Percentiles rank a stretch among this genome's conserved stretches.
These are phyloP conservation scores for Corythaixoides concolor DNA, from an alignment of 2,113 vertebrate species.

Conservation along the genomic window DNA sequence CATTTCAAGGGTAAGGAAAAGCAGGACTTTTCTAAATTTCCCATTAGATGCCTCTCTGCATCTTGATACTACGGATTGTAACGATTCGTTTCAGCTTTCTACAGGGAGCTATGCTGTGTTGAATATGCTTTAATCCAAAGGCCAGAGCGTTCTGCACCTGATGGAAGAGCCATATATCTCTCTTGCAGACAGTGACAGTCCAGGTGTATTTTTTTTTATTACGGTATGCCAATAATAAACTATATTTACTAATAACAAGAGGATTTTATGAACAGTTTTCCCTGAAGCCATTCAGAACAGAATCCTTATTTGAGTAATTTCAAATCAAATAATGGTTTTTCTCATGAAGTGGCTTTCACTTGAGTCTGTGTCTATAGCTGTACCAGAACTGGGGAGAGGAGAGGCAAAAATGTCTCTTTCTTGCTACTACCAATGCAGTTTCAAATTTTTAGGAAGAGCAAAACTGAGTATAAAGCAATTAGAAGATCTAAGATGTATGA, in stretches of 20 bases:
- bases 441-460: neutral
- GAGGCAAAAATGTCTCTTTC: neutral
- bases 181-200: neutral
- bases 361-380: neutral
- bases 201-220: neutral
- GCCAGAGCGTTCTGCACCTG: neutral
- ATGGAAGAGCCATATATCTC: neutral
- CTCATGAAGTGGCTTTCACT: neutral
- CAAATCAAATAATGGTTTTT: neutral
- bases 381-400: neutral
- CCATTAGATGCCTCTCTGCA: neutral
- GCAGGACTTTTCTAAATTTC: neutral
- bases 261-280: neutral
- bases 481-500: neutral
- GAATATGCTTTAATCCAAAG: neutral
- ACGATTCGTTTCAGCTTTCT: neutral
- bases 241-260: constrained; percentile 7
- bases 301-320: neutral
- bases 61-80: neutral
- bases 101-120: neutral
- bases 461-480: neutral
- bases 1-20: neutral
- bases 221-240: neutral
- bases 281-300: neutral
- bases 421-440: neutral